Percentiles rank a stretch among this genome's conserved stretches.
These are phyloP conservation scores for Meiosimyza platycephala DNA, from an alignment of 2,888 invertebrate species.

Conservation along the genomic window DNA sequence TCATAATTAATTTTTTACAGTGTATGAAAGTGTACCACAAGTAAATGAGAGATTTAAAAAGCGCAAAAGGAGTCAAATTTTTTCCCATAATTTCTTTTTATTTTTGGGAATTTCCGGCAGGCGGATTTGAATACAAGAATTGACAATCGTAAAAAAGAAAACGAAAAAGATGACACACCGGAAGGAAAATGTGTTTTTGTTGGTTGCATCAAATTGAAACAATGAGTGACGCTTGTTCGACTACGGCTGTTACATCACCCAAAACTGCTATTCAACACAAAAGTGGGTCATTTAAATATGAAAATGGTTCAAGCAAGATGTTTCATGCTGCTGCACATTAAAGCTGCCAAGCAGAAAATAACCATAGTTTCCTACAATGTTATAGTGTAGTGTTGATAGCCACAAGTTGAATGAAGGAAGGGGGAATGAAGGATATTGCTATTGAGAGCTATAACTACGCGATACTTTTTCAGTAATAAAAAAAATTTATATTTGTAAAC, in stretches of 20 bases:
- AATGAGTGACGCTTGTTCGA: slow-evolving; percentile 12
- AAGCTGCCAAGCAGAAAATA: slow-evolving; percentile 17
- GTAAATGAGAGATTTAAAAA: not conserved
- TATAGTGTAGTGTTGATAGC: not conserved
- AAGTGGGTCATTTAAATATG: slow-evolving; percentile 29
- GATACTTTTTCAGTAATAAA: no score
- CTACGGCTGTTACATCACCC: not conserved
- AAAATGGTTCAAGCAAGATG: not conserved
- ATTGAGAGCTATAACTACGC: no score
- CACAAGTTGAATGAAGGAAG: not conserved
- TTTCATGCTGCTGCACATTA: slow-evolving; percentile 22
- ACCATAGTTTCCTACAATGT: no score
- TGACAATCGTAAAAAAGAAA: not conserved
- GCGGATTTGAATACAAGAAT: no score
- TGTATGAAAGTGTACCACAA: not conserved
- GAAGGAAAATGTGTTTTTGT: slow-evolving; percentile 11
- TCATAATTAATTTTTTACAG: not conserved
- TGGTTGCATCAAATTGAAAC: slow-evolving; percentile 15
- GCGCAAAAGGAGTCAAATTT: not conserved
- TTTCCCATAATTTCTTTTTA: slow-evolving; percentile 1
- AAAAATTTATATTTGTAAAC: no score
- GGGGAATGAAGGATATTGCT: not conserved
- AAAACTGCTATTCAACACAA: no score
- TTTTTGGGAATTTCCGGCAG: not conserved
- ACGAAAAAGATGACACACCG: not conserved